A percentile compares a stretch with the other conserved stretches of the same genome.
phyloP scores from a whole-genome alignment of 1,140 invertebrate genomes.

The Drosophila novamexicana region DNA sequence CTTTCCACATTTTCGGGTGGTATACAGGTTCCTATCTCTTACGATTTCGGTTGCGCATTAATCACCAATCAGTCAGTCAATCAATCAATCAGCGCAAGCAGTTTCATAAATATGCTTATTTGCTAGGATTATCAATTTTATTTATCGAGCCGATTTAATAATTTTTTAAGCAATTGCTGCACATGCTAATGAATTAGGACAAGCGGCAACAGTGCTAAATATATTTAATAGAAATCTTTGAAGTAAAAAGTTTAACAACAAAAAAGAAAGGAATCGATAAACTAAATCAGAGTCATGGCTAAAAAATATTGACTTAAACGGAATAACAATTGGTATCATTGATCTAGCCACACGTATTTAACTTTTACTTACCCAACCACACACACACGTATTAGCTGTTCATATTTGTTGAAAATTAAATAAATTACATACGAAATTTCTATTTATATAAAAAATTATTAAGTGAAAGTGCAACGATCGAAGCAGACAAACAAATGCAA shows the following conservation, averaged over 20 bases:
- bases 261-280: not conserved
- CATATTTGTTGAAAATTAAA: constrained; percentile 19
- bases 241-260: not conserved
- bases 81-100: too few species aligned
- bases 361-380: not conserved
- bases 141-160: too few species aligned
- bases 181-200: too few species aligned
- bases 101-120: too few species aligned
- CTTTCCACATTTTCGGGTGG: too few species aligned
- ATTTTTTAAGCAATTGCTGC: too few species aligned
- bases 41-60: too few species aligned
- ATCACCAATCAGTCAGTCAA: too few species aligned
- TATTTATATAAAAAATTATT: constrained; percentile 51
- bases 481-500: constrained; percentile 5
- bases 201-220: too few species aligned
- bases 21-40: too few species aligned
- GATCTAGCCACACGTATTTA: constrained; percentile 5
- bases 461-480: constrained; percentile 45
- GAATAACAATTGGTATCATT: not conserved
- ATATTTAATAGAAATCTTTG: not conserved
- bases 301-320: not conserved
- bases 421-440: constrained; percentile 42
- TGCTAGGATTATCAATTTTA: too few species aligned
- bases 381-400: constrained; percentile 10
- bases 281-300: not conserved